Percentiles rank a stretch among this genome's conserved stretches.
These are phyloP conservation scores for Eulithis testata DNA, from an alignment of 2,888 invertebrate genomes.

Conservation along the genomic window DNA sequence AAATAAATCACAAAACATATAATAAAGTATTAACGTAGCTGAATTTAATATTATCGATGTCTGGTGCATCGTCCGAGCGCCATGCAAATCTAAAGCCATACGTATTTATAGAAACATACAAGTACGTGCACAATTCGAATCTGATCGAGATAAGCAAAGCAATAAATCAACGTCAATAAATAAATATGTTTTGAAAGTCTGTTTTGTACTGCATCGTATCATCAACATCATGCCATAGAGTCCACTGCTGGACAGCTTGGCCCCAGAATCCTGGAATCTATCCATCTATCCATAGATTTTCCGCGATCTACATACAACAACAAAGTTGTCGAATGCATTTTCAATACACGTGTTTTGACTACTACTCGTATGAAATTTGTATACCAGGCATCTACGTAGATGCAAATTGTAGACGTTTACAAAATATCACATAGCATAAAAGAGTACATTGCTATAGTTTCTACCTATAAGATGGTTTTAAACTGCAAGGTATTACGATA, in stretches of 20 bases:
- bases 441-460: not conserved
- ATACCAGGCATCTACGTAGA: no score
- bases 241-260: no score
- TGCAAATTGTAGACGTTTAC: no score
- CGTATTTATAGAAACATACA: conserved; percentile 36
- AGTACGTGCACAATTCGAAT: conserved; percentile 16
- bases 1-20: not conserved
- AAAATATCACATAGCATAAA: no score
- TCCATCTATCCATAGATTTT: no score
- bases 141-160: conserved; percentile 29
- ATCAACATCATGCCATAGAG: no score
- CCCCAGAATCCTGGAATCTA: no score
- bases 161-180: conserved; percentile 29
- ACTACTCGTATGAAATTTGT: no score
- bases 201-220: conserved; percentile 6
- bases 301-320: no score
- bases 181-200: conserved; percentile 10
- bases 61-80: conserved; percentile 27
- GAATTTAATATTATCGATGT: conserved; percentile 11
- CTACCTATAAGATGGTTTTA: not conserved
- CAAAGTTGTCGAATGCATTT: no score
- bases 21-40: not conserved
- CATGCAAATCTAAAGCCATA: conserved; percentile 38
- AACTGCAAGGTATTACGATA: not conserved
- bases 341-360: no score